Conservation (phyloP, 2,888 invertebrate species). For the Ecdyonurus torrentis region DNA sequence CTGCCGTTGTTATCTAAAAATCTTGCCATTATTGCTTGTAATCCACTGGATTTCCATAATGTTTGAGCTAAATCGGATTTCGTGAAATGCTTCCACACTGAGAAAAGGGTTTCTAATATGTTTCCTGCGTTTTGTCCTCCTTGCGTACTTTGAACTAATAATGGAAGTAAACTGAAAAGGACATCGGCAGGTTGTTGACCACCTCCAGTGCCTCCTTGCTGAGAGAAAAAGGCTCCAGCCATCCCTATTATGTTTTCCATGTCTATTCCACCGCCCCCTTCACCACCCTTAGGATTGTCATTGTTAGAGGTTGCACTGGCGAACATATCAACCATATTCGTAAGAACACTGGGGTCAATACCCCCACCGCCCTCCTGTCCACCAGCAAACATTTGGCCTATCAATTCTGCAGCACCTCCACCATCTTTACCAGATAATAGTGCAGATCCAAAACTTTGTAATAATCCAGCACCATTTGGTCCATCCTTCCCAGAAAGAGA, state of each 20-base stretch:
- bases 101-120: neutral
- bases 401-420: conserved; percentile 6
- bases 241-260: conserved; percentile 12
- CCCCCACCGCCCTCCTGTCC: conserved; percentile 23
- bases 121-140: neutral
- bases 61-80: conserved; percentile 61
- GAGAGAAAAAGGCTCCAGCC: conserved; percentile 11
- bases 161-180: conserved; percentile 40
- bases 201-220: conserved; percentile 16
- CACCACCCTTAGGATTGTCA: conserved; percentile 15
- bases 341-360: conserved; percentile 38
- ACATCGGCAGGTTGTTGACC: conserved; percentile 16
- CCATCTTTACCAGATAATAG: conserved; percentile 18
- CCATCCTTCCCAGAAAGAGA: conserved; percentile 24
- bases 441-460: neutral
- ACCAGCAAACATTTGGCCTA: neutral
- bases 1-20: conserved; percentile 53
- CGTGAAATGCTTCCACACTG: conserved; percentile 21
- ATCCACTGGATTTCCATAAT: conserved; percentile 53
- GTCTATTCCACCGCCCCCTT: conserved; percentile 10
- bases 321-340: conserved; percentile 37
- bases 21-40: conserved; percentile 46
- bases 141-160: conserved; percentile 39
- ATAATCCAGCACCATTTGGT: conserved; percentile 18
- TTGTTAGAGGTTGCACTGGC: conserved; percentile 18